phyloP scores from a whole-genome alignment of 2,113 vertebrate genomes.

The Limanda limanda region DNA sequence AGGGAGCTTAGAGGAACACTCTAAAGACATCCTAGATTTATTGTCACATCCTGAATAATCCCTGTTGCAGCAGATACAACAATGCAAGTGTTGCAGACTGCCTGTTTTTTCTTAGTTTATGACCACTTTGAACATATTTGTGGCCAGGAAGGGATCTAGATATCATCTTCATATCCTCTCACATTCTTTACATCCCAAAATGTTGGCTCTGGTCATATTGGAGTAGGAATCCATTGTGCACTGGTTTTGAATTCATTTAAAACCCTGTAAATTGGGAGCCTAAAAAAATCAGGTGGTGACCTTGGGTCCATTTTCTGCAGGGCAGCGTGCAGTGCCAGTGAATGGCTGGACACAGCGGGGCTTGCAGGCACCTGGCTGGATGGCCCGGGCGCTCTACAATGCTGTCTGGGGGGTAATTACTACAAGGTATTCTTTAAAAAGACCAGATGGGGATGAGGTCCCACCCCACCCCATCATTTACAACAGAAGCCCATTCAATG shows the following conservation, averaged over 20 bases:
- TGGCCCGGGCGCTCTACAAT: conserved; percentile 89
- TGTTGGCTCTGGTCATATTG: not conserved
- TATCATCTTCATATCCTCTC: not conserved
- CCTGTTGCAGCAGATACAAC: conserved; percentile 14
- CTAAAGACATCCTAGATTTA: conserved; percentile 38
- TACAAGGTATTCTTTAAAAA: conserved; percentile 98
- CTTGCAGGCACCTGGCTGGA: conserved; percentile 97
- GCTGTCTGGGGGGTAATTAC: conserved; percentile 99
- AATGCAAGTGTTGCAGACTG: not conserved
- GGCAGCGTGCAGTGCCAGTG: conserved; percentile 87
- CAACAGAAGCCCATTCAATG: conserved; percentile 99
- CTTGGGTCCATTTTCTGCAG: conserved; percentile 86
- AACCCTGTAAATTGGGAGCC: conserved; percentile 81
- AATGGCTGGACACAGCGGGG: conserved; percentile 94
- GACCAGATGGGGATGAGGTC: conserved; percentile 93
- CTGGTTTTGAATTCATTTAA: conserved; percentile 88
- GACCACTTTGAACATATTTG: not conserved
- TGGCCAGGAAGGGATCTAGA: not conserved
- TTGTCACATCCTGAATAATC: conserved; percentile 32
- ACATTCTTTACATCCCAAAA: not conserved
- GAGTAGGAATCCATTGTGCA: not conserved
- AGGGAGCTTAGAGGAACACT: conserved; percentile 36
- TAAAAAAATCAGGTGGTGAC: conserved; percentile 90
- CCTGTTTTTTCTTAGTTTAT: not conserved
- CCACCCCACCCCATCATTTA: conserved; percentile 95